Evolutionary conservation across 1,140 invertebrate genomes (phyloP).

Genomic region (Zaprionus nigranus): DNA sequence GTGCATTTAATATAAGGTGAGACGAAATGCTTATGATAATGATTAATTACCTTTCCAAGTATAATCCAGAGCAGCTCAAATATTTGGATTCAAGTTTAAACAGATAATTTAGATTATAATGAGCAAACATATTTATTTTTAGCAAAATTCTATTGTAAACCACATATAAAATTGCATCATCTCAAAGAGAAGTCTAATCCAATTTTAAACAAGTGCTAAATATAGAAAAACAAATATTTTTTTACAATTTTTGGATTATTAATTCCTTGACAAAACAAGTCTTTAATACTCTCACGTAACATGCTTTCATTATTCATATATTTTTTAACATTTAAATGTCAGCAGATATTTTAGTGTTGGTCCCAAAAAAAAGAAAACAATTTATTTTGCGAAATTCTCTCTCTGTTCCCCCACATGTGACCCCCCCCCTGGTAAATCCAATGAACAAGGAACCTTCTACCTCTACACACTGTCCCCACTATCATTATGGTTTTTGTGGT

Average conservation of each 20-base stretch:
- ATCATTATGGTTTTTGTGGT: background rate
- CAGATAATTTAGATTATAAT: background rate
- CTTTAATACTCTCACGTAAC: background rate
- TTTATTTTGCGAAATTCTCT: background rate
- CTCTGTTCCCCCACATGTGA: background rate
- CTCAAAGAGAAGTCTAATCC: background rate
- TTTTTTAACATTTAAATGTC: slow-evolving; percentile 5
- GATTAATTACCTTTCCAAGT: too few relatives aligned
- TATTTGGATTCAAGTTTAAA: background rate
- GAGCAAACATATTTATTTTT: background rate
- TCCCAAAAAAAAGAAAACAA: background rate
- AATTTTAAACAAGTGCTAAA: background rate
- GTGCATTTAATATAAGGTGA: background rate
- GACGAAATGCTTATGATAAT: background rate
- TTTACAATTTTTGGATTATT: background rate
- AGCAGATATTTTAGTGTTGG: background rate
- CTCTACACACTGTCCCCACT: background rate
- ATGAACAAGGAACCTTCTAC: background rate
- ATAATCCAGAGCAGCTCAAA: background rate
- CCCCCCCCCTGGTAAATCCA: fast-evolving
- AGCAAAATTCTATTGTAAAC: background rate
- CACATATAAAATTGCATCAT: slow-evolving; percentile 1
- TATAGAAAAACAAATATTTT: background rate
- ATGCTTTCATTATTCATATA: background rate
- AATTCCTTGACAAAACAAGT: background rate